Percentiles rank a stretch among this genome's conserved stretches.
Evolutionary conservation across 2,113 vertebrate genomes (phyloP).

Genomic region (Albula glossodonta): DNA sequence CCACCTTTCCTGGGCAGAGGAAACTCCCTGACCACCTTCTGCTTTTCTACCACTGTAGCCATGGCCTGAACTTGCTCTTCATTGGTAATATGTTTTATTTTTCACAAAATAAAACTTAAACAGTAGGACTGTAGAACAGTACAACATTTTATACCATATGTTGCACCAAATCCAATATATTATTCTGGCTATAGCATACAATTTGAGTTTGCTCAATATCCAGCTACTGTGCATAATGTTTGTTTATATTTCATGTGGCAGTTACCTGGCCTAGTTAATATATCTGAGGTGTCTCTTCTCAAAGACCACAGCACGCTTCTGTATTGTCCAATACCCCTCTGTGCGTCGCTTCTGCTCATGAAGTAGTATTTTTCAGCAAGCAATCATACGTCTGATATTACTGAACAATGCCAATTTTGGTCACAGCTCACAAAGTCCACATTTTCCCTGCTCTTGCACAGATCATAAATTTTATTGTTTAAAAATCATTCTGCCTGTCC

Average conservation of each 20-base stretch:
- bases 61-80: neutral
- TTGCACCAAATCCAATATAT: neutral
- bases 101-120: neutral
- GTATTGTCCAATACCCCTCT: neutral
- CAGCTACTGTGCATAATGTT: neutral
- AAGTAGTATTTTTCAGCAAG: conserved; percentile 25
- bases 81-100: neutral
- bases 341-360: neutral
- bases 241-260: neutral
- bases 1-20: neutral
- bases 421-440: conserved; percentile 66
- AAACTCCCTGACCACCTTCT: neutral
- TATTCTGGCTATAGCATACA: neutral
- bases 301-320: neutral
- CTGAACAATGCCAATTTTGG: conserved; percentile 67
- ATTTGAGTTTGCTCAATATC: neutral
- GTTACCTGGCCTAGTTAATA: neutral
- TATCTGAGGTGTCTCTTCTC: neutral
- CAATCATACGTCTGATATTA: conserved; percentile 60
- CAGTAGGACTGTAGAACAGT: neutral
- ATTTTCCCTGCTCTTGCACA: conserved; percentile 64
- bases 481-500: conserved; percentile 74
- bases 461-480: conserved; percentile 77
- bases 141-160: neutral
- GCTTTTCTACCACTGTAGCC: neutral